phyloP scores from a whole-genome alignment of 2,113 vertebrate genomes.

The Oxyura jamaicensis region DNA sequence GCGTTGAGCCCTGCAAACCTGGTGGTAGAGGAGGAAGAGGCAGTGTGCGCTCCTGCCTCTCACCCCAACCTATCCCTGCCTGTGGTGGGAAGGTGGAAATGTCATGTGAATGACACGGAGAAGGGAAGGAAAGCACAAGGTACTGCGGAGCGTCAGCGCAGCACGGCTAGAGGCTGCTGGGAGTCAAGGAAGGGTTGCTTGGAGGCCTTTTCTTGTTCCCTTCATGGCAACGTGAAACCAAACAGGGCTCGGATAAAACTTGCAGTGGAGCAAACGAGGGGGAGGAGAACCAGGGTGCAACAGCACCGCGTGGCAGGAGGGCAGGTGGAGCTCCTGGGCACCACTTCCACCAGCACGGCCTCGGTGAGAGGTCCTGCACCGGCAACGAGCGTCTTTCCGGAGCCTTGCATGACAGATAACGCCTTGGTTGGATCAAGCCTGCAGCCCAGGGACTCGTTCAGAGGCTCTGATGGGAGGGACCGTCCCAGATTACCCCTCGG shows the following conservation, averaged over 20 bases:
- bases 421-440: background rate
- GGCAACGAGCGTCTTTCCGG: background rate
- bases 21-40: background rate
- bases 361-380: rapidly evolving
- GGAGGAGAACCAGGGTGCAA: background rate
- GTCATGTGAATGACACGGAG: rapidly evolving
- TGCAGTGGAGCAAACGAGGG: background rate
- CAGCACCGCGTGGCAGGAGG: background rate
- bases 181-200: background rate
- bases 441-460: rapidly evolving
- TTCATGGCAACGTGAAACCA: background rate
- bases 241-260: background rate
- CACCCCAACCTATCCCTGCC: background rate
- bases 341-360: background rate
- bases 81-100: background rate
- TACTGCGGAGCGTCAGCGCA: too few species aligned
- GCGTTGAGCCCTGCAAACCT: background rate
- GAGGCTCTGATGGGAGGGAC: background rate
- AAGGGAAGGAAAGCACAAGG: background rate
- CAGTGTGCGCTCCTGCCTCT: background rate
- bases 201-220: background rate
- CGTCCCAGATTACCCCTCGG: background rate
- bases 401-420: rapidly evolving
- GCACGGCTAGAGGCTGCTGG: rapidly evolving
- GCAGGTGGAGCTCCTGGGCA: background rate